These are phyloP conservation scores for Pachypsylla venusta DNA, from an alignment of 1,140 invertebrate genomes.

Conservation along the genomic window DNA sequence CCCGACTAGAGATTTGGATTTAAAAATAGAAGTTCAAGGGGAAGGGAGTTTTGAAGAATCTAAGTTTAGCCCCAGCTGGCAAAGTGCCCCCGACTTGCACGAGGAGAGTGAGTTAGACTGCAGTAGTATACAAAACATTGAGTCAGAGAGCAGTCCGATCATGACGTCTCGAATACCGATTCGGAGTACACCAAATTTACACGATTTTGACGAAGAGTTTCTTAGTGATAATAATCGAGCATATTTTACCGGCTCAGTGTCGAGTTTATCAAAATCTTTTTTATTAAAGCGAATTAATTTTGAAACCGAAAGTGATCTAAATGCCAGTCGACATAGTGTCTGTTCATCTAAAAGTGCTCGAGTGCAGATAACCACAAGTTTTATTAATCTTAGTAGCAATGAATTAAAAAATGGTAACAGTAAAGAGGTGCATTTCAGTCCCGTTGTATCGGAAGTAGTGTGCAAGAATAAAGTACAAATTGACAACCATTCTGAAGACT, in stretches of 20 bases:
- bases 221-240: constrained; percentile 12
- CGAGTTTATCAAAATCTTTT: constrained; percentile 15
- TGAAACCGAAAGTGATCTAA: constrained; percentile 18
- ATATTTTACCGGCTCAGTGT: constrained; percentile 19
- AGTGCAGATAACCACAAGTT: constrained; percentile 26
- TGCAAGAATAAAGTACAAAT: constrained; percentile 37
- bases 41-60: constrained; percentile 18
- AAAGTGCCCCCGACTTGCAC: constrained; percentile 25
- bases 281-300: constrained; percentile 22
- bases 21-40: constrained; percentile 1
- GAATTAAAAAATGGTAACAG: constrained; percentile 13
- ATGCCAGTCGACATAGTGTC: constrained; percentile 14
- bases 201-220: constrained; percentile 28
- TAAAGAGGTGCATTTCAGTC: constrained; percentile 48
- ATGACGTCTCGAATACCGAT: constrained; percentile 29
- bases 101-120: constrained; percentile 6
- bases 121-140: constrained; percentile 20
- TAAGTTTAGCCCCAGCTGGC: constrained; percentile 26
- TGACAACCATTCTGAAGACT: constrained; percentile 16
- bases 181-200: constrained; percentile 46
- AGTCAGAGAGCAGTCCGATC: constrained; percentile 28
- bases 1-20: constrained; percentile 4
- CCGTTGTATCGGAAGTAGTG: constrained; percentile 52
- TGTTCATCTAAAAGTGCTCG: constrained; percentile 21
- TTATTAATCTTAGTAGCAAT: constrained; percentile 27